A percentile compares a stretch with the other conserved stretches of the same genome.
Conservation (phyloP, 1,140 invertebrate genomes). For the Capitella teleta region DNA sequence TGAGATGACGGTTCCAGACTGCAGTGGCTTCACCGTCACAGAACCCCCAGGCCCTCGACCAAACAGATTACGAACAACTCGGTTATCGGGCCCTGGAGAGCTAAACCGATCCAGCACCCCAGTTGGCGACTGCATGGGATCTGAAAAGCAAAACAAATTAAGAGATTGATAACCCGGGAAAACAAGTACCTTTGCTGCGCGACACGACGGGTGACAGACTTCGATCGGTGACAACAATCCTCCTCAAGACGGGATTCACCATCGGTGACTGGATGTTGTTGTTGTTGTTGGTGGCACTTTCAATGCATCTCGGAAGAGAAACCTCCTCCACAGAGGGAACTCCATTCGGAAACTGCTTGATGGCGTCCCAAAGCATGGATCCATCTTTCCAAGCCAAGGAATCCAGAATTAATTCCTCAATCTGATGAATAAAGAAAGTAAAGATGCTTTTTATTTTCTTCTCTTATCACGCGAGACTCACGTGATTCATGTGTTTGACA, state of each 20-base stretch:
- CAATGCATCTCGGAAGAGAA: background rate
- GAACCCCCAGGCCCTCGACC: too few relatives aligned
- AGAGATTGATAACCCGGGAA: background rate
- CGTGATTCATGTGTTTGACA: constrained; percentile 87
- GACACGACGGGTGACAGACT: too few relatives aligned
- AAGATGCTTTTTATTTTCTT: background rate
- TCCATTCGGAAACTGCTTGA: constrained; percentile 20
- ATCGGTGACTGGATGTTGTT: background rate
- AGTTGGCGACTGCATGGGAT: background rate
- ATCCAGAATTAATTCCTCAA: constrained; percentile 94
- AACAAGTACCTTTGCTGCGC: too few relatives aligned
- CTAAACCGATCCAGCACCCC: too few relatives aligned
- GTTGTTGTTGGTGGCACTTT: background rate
- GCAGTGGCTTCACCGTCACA: too few relatives aligned
- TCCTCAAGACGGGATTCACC: background rate
- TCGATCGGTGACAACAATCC: background rate
- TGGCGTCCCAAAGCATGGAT: constrained; percentile 73
- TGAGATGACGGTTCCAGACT: too few relatives aligned
- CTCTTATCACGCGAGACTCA: constrained; percentile 20
- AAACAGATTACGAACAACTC: too few relatives aligned
- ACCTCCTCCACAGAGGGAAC: constrained; percentile 41
- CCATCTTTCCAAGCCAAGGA: constrained; percentile 74
- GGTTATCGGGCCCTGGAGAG: too few relatives aligned
- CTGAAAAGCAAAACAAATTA: background rate
- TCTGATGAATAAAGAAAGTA: constrained; percentile 43